Base-by-base conservation (phyloP, 37 sponge, comb jelly and placozoan genomes). In the Tethya wilhelma region DNA sequence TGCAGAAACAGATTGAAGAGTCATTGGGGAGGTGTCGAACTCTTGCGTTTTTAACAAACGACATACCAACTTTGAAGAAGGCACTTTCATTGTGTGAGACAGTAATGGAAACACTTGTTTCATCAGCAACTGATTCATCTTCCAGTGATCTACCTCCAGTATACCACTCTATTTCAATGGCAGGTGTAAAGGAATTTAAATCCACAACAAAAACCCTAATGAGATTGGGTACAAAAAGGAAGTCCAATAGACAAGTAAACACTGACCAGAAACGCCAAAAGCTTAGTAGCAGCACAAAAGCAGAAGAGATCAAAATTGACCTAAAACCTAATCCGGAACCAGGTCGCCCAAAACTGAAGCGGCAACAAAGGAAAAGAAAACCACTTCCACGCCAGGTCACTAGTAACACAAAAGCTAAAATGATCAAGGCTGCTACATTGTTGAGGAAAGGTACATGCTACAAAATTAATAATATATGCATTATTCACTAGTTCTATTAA, bases 331-430 rank as follows among this genome's bases (percentile, higher is more conserved):
- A 64, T n/a, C 66, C 19, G 2, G 31, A 32, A 32, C 66, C 66
- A 30, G 66, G 66, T 1, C 31, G 66, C 19, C 66, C 66, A 30
- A n/a, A 34, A 29, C 31, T 64, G 34, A 64, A 64, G 32, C 66
- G 34, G 32, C 31, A 3, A 5, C 66, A 64, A 34, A 64, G 66
- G 66, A 64, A 64, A 29, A n/a, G 7, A 64, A n/a, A 30, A 64
- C 66, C 66, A 19, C 66, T 64, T 2, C 66, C 66, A 64, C 26
- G 66, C 19, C 66, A 64, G 32, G 66, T 64, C 34, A 64, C 33
- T 34, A 64, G 34, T 64, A 20, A 20, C 7, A 29, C 19, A 30
- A 64, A 32, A 29, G 31, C 26, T 19, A 64, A 5, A 64, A 28
- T 64, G 34, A 4, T 64, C 4, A 64, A 64, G 31, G 66, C 66